Evolutionary conservation across 2,888 invertebrate species (phyloP), one percentile per base, ranked within the genome.

Genomic region (Diplazon laetatorius): DNA sequence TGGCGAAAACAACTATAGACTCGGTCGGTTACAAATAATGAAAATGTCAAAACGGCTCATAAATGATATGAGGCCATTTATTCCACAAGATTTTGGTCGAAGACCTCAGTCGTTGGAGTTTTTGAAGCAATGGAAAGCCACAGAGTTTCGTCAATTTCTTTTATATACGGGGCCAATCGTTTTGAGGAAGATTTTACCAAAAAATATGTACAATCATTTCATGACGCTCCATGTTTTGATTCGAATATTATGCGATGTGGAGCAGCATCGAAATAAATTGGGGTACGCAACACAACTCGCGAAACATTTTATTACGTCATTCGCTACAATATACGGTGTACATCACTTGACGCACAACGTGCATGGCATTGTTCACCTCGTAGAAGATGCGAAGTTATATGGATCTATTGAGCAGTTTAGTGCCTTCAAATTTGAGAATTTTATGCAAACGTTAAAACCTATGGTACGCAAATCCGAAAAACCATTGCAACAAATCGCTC

Each of bases 141-240:
- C 82, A 10, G 83, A 84, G 65, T 74, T 81, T 30, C 70, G 84
- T 35, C 76, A 73, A 18, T 72, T 83, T 42, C 70, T 83, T 55
- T 73, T 65, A 46, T 73, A 73, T 73, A 73, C 73, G 44, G 73
- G 62, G 42, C 63, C 57, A 69, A 59, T 69, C 35, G 59, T 69
- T 69, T 48, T 48, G 18, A 69, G 69, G 25, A 57, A 69, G 46
- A 59, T 69, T 59, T 59, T 69, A 22, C 18, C 16, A 42, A 55
- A 66, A 55, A 42, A 66, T 52, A 42, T 66, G 42, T 66, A 66
- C 55, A 52, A 66, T 57, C 69, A 69, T 37, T 69, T 69, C 57
- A 69, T 69, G 46, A 69, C 48, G 35, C 57, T 69, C n/a, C 69
- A 69, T 46, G 22, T 69, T 59, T 57, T 59, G 14, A 59, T 69